Evolutionary conservation across 2,113 vertebrate genomes (phyloP).

Genomic region (Sialia sialis): DNA sequence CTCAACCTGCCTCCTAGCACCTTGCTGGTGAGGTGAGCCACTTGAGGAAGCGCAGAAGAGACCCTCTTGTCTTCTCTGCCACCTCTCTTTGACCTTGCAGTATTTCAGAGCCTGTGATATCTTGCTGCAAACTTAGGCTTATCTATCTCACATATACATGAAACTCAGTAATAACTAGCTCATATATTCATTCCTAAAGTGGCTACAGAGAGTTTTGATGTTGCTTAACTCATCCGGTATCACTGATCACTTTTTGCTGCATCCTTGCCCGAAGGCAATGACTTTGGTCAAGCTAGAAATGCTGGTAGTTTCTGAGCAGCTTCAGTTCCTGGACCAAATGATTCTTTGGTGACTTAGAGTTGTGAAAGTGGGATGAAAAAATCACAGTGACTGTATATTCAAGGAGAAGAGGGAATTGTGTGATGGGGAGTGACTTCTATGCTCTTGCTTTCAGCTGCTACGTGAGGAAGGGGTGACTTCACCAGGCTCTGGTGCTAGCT

Average conservation of each 20-base stretch:
- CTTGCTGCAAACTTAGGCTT: not conserved
- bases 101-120: not conserved
- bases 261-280: not conserved
- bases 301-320: not conserved
- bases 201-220: not conserved
- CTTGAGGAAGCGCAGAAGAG: not conserved
- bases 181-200: not conserved
- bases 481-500: not conserved
- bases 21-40: not conserved
- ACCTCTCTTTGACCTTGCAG: not conserved
- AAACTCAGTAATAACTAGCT: not conserved
- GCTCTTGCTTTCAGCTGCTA: not conserved
- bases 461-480: not conserved
- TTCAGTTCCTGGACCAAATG: not conserved
- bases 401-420: not conserved
- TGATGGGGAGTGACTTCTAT: not conserved
- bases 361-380: not conserved
- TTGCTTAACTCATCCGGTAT: not conserved
- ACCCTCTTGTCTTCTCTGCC: not conserved
- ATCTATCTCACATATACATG: not conserved
- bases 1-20: not conserved
- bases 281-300: slow-evolving; percentile 16
- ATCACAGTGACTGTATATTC: not conserved
- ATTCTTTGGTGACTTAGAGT: not conserved
- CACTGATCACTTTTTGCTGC: not conserved